Evolutionary conservation across 2,113 vertebrate genomes (phyloP).

Genomic region (Gallinago paraguaiae): DNA sequence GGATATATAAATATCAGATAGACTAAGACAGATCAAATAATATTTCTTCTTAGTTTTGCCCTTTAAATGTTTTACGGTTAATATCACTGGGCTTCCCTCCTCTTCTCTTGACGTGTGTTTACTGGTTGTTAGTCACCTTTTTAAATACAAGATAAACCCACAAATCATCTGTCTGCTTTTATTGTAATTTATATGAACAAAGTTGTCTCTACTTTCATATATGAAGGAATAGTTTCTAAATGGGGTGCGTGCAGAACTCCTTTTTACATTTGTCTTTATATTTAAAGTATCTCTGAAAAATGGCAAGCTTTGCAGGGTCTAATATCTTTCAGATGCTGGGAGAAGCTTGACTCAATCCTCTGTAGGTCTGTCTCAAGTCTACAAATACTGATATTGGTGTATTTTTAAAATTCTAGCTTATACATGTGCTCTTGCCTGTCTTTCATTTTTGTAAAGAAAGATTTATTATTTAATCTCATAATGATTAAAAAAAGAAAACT

Average conservation of each 20-base stretch:
- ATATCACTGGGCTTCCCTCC: not conserved
- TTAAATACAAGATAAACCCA: not conserved
- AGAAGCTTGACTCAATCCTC: not conserved
- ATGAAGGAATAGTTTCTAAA: not conserved
- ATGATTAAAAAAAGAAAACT: not conserved
- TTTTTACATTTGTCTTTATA: not conserved
- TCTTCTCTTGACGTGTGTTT: not conserved
- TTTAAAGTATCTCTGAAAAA: not conserved
- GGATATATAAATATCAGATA: constrained; percentile 30
- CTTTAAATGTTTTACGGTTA: not conserved
- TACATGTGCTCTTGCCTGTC: not conserved
- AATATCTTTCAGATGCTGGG: not conserved
- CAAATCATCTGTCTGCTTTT: not conserved
- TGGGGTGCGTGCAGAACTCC: not conserved
- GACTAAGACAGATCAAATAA: not conserved
- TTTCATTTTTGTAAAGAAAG: not conserved
- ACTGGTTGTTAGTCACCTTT: not conserved
- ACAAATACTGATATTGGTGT: not conserved
- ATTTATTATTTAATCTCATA: not conserved
- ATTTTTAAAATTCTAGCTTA: not conserved
- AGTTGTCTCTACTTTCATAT: not conserved
- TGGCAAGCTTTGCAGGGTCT: not conserved
- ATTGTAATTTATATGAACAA: not conserved
- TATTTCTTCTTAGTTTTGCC: not conserved
- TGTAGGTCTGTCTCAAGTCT: not conserved